Evolutionary conservation across 2,113 vertebrate species (phyloP).

Genomic region (Rissa tridactyla): DNA sequence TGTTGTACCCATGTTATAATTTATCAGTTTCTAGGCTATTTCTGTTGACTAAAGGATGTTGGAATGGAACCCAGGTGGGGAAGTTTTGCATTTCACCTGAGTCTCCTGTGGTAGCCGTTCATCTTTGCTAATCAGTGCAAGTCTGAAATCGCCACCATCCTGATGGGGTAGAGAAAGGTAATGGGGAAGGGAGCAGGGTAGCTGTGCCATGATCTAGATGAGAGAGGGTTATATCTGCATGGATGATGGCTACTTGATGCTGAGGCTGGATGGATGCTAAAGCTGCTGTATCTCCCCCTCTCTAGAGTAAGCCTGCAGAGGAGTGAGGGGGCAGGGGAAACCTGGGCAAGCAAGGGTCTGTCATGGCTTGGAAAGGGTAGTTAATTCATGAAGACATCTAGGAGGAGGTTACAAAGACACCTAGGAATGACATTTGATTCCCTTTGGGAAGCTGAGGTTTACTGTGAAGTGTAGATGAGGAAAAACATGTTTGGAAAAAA

Average conservation of each 20-base stretch:
- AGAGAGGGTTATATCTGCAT: background rate
- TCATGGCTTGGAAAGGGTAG: background rate
- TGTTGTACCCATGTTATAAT: background rate
- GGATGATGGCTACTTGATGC: background rate
- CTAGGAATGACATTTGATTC: background rate
- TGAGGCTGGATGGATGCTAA: background rate
- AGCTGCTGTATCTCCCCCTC: background rate
- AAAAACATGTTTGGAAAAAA: background rate
- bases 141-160: background rate
- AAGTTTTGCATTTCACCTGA: background rate
- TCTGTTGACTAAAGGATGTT: background rate
- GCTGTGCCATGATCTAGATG: background rate
- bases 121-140: background rate
- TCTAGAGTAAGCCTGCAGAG: background rate
- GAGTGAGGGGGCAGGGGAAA: background rate
- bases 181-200: background rate
- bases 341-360: fast-evolving
- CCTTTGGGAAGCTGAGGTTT: background rate
- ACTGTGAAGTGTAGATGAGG: background rate
- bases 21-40: background rate
- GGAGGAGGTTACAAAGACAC: background rate
- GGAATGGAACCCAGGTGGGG: background rate
- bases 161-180: background rate
- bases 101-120: background rate
- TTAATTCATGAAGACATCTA: background rate